Evolutionary conservation across 1,140 invertebrate genomes (phyloP).

Genomic region (Calephelis virginiensis): DNA sequence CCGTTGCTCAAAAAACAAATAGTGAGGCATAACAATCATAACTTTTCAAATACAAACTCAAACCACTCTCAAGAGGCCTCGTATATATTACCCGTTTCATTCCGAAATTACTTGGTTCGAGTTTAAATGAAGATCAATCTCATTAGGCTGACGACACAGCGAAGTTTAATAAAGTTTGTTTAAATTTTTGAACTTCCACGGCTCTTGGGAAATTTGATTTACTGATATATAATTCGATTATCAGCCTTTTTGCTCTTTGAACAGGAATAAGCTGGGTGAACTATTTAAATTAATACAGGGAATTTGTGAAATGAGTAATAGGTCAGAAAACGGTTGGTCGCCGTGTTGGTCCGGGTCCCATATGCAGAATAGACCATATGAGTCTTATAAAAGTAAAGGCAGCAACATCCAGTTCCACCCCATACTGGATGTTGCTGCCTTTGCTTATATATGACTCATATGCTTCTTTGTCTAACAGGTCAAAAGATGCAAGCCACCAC

Average conservation of each 20-base stretch:
- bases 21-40: background rate
- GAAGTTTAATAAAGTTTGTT: slow-evolving; percentile 16
- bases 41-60: slow-evolving; percentile 6
- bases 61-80: slow-evolving; percentile 5
- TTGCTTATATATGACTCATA: too few species aligned
- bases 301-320: too few species aligned
- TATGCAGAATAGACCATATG: too few species aligned
- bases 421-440: too few species aligned
- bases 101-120: slow-evolving; percentile 13
- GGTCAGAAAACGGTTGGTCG: too few species aligned
- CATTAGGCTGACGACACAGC: slow-evolving; percentile 14
- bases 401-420: too few species aligned
- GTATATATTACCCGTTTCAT: slow-evolving; percentile 4
- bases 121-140: slow-evolving; percentile 17
- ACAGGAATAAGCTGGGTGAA: background rate
- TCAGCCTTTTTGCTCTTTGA: slow-evolving; percentile 1
- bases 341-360: too few species aligned
- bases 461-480: too few species aligned
- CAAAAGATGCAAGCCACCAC: too few species aligned
- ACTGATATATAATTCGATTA: slow-evolving; percentile 7
- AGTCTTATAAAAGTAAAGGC: too few species aligned
- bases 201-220: slow-evolving; percentile 4
- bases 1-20: background rate
- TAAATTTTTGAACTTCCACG: slow-evolving; percentile 14
- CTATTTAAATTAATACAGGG: background rate